phyloP scores from a whole-genome alignment of 2,113 vertebrate species.

The Notarius quadriscutis region DNA sequence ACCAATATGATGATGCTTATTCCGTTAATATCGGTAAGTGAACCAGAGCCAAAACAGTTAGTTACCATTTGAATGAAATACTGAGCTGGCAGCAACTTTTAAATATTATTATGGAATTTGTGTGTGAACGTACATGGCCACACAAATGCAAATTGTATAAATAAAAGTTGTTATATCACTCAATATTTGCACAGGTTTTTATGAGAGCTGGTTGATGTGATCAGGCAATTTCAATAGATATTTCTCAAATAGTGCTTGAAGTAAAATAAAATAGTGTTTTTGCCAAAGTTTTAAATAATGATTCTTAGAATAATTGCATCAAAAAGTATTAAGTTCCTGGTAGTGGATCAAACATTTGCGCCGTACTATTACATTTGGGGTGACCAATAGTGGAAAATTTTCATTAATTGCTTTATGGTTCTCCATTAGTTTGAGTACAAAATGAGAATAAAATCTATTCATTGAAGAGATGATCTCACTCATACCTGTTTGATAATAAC shows the following conservation, averaged over 20 bases:
- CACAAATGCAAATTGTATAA: background rate
- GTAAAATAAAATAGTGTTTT: background rate
- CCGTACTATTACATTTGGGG: too few relatives aligned
- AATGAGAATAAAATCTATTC: too few relatives aligned
- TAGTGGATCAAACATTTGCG: background rate
- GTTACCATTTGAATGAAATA: background rate
- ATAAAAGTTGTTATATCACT: background rate
- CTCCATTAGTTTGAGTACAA: too few relatives aligned
- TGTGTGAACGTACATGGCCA: background rate
- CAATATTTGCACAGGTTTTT: background rate
- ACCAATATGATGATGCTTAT: background rate
- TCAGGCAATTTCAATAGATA: background rate
- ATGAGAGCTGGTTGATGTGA: background rate
- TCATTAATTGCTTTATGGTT: too few relatives aligned
- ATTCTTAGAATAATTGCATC: background rate
- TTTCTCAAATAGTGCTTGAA: background rate
- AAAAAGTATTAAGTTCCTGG: background rate
- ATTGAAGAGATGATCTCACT: too few relatives aligned
- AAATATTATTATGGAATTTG: background rate
- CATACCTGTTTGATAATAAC: conserved; percentile 89
- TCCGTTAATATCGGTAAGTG: background rate
- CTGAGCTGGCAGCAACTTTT: background rate
- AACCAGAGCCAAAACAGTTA: background rate
- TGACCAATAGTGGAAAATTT: too few relatives aligned
- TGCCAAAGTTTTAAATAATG: background rate